phyloP scores from a whole-genome alignment of 2,888 invertebrate genomes.

The Entomobrya proxima region DNA sequence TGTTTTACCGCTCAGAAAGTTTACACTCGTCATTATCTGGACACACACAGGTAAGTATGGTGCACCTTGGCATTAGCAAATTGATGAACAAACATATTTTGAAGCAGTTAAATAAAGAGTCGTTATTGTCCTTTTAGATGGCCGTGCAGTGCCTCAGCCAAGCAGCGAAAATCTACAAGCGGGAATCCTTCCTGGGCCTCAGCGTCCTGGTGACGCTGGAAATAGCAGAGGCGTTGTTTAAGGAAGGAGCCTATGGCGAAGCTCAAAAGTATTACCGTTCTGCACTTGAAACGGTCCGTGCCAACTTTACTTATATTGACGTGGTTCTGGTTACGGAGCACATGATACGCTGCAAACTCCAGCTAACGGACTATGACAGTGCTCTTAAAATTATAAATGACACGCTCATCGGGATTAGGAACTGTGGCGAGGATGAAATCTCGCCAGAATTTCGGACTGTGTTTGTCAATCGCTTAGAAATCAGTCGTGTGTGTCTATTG shows the following conservation, averaged over 20 bases:
- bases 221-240: conserved; percentile 62
- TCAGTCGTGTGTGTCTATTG: conserved; percentile 71
- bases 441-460: conserved; percentile 42
- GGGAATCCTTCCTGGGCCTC: conserved; percentile 67
- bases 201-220: conserved; percentile 66
- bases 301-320: conserved; percentile 71
- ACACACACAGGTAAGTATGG: conserved; percentile 67
- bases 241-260: conserved; percentile 70
- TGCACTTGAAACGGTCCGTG: conserved; percentile 69
- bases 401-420: conserved; percentile 56
- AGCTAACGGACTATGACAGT: conserved; percentile 73
- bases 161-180: conserved; percentile 71
- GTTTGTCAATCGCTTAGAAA: conserved; percentile 61
- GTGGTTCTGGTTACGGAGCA: conserved; percentile 69
- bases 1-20: conserved; percentile 46
- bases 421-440: conserved; percentile 54
- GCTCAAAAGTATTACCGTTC: conserved; percentile 71
- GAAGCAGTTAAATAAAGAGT: no score
- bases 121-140: conserved; percentile 60
- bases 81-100: no score
- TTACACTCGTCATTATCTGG: conserved; percentile 57
- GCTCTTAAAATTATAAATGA: conserved; percentile 73
- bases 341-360: conserved; percentile 72
- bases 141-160: conserved; percentile 70
- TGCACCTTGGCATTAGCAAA: not conserved